These are phyloP conservation scores for Drosophila rhopaloa DNA, from an alignment of 1,140 invertebrate species.

Conservation along the genomic window DNA sequence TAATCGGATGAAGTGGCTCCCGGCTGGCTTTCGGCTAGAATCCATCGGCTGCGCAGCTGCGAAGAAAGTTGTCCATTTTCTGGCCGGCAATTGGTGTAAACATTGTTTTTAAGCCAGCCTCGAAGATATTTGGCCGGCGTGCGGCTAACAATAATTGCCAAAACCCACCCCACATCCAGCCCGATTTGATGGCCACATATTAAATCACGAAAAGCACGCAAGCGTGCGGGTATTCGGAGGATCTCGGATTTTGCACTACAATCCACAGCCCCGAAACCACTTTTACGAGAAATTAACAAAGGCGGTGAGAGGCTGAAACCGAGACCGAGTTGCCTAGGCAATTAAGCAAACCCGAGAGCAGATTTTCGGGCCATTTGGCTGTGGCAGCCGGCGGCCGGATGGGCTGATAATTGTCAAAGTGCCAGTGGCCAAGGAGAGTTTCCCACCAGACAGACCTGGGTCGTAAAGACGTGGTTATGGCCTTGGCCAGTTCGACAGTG, in stretches of 20 bases:
- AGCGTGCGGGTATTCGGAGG: conserved; percentile 51
- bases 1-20: conserved; percentile 42
- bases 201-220: conserved; percentile 55
- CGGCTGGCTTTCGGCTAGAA: conserved; percentile 10
- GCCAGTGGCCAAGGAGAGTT: conserved; percentile 27
- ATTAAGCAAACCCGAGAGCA: conserved; percentile 58
- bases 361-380: conserved; percentile 20
- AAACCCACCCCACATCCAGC: conserved; percentile 33
- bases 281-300: conserved; percentile 59
- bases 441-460: conserved; percentile 8
- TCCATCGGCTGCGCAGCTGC: conserved; percentile 27
- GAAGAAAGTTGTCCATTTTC: conserved; percentile 63
- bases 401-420: conserved; percentile 33
- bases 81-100: conserved; percentile 33
- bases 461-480: conserved; percentile 30
- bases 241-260: conserved; percentile 9
- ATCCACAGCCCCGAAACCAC: conserved; percentile 49
- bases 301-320: conserved; percentile 29
- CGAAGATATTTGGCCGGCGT: conserved; percentile 34
- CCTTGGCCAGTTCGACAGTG: conserved; percentile 42
- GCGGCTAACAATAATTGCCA: conserved; percentile 47
- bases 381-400: conserved; percentile 35
- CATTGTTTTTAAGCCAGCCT: conserved; percentile 50
- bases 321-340: conserved; percentile 23
- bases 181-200: conserved; percentile 58